These are phyloP conservation scores for Eurytoma adleriae DNA, from an alignment of 2,888 invertebrate species.

Conservation along the genomic window DNA sequence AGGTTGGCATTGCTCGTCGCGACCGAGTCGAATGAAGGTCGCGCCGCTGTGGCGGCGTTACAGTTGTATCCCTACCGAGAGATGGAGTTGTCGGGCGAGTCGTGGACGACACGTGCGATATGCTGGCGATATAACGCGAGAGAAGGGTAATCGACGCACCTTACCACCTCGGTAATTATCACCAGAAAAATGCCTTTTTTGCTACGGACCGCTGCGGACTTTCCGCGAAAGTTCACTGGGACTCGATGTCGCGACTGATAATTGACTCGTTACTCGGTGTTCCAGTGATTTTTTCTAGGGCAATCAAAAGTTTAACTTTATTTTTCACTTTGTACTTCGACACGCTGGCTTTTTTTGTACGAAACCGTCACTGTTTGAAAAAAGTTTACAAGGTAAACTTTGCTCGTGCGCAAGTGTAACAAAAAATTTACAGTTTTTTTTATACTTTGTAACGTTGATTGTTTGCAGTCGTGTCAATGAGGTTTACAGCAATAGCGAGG, in stretches of 20 bases:
- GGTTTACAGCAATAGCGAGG: background rate
- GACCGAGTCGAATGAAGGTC: slow-evolving; percentile 48
- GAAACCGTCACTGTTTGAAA: too few species aligned
- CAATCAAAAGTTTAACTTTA: too few species aligned
- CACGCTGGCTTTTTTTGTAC: too few species aligned
- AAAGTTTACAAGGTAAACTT: too few species aligned
- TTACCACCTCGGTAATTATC: slow-evolving; percentile 21
- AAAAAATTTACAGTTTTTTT: too few species aligned
- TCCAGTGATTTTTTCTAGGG: too few species aligned
- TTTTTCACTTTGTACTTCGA: too few species aligned
- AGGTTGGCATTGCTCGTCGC: slow-evolving; percentile 53
- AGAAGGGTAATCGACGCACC: too few species aligned
- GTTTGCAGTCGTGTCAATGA: slow-evolving; percentile 2
- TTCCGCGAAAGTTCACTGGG: slow-evolving; percentile 8
- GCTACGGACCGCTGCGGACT: background rate
- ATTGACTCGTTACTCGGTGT: background rate
- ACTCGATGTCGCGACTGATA: background rate
- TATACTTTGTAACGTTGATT: slow-evolving; percentile 5
- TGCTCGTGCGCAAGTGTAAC: too few species aligned
- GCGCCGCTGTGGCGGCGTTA: background rate
- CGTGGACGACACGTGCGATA: slow-evolving; percentile 1
- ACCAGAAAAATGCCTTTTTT: slow-evolving; percentile 19
- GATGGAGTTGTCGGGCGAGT: background rate
- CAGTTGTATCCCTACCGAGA: slow-evolving; percentile 14
- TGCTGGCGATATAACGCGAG: too few species aligned